Conservation (phyloP, 2,113 vertebrate species). For the Ophiodon elongatus region DNA sequence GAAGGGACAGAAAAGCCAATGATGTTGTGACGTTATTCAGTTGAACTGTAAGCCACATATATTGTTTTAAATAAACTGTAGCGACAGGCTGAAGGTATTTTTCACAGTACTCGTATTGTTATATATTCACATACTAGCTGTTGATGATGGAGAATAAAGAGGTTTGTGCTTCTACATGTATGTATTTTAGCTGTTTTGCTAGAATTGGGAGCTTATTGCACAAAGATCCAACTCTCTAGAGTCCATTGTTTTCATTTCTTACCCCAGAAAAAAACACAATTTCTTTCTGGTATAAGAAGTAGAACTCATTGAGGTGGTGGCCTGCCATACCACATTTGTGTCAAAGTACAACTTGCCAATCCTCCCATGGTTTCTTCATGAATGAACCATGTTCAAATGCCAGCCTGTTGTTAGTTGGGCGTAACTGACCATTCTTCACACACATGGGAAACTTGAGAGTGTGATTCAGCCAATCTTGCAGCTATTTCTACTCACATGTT, state of each 20-base stretch:
- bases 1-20: background rate
- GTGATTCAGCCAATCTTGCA: constrained; percentile 39
- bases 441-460: constrained; percentile 51
- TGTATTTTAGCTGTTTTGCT: constrained; percentile 1
- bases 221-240: constrained; percentile 24
- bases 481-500: constrained; percentile 35
- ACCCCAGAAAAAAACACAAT: constrained; percentile 47
- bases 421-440: constrained; percentile 49
- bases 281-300: constrained; percentile 58
- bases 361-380: constrained; percentile 54
- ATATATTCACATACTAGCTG: background rate
- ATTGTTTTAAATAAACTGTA: constrained; percentile 10
- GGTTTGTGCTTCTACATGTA: background rate
- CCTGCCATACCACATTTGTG: constrained; percentile 61
- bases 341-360: constrained; percentile 57
- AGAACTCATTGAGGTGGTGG: constrained; percentile 56
- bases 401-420: constrained; percentile 61
- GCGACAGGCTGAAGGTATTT: background rate
- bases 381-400: constrained; percentile 57
- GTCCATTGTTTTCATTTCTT: constrained; percentile 58
- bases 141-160: constrained; percentile 15
- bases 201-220: constrained; percentile 32
- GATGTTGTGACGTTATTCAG: background rate
- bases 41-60: background rate
- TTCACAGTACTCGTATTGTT: background rate